phyloP scores from a whole-genome alignment of 2,113 vertebrate genomes.

The Colossoma macropomum region DNA sequence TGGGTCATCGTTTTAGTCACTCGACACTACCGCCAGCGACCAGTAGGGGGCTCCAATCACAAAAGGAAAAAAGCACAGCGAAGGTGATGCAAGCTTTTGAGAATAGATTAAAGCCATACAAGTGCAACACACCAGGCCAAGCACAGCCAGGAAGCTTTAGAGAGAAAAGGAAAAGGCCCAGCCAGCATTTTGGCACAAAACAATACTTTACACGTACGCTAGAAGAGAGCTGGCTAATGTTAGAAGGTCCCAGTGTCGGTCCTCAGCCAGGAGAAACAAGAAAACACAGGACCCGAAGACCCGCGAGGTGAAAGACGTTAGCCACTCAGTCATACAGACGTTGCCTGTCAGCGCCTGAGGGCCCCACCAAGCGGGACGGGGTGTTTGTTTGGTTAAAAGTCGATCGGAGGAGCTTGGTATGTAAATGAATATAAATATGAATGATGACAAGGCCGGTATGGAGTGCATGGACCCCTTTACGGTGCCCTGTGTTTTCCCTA shows the following conservation, averaged over 20 bases:
- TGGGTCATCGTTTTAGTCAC: not conserved
- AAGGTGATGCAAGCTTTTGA: not conserved
- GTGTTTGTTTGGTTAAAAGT: constrained; percentile 46
- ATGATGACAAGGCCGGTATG: constrained; percentile 22
- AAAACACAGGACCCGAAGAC: constrained; percentile 59
- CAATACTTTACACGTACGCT: not conserved
- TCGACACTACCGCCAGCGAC: constrained; percentile 15
- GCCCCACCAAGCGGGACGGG: constrained; percentile 1
- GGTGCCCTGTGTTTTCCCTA: not conserved
- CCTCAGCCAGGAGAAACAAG: constrained; percentile 62
- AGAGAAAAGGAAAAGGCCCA: not conserved
- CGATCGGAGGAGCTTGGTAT: constrained; percentile 7
- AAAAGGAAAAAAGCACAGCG: constrained; percentile 58
- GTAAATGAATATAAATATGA: constrained; percentile 42
- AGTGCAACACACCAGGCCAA: not conserved
- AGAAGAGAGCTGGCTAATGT: constrained; percentile 37
- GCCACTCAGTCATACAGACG: constrained; percentile 25
- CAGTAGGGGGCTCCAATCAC: constrained; percentile 75
- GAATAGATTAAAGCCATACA: not conserved
- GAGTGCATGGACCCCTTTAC: not conserved
- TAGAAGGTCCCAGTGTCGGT: constrained; percentile 59
- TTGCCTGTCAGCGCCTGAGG: not conserved
- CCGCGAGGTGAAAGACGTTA: constrained; percentile 55
- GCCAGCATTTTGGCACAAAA: not conserved
- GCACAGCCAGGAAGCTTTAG: not conserved